These are phyloP conservation scores for Phortica variegata DNA, from an alignment of 1,140 invertebrate species.

Conservation along the genomic window DNA sequence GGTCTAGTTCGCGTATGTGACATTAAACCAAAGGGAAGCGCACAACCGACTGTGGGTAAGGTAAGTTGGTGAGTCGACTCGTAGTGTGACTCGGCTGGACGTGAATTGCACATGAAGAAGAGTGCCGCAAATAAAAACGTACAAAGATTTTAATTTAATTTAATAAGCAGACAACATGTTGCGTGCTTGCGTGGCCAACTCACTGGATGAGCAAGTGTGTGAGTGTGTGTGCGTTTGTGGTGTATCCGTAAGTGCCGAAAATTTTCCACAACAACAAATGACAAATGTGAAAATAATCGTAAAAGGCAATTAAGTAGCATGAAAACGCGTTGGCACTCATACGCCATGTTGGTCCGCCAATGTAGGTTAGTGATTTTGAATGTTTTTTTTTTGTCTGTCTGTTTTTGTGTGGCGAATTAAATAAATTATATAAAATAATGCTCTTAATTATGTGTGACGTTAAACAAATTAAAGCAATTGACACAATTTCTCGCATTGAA, in stretches of 20 bases:
- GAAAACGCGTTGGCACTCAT: slow-evolving; percentile 54
- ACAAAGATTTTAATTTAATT: slow-evolving; percentile 55
- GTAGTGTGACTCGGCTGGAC: too few relatives aligned
- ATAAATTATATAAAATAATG: too few relatives aligned
- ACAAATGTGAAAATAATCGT: slow-evolving; percentile 53
- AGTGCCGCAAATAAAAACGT: slow-evolving; percentile 52
- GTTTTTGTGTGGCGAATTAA: slow-evolving; percentile 32
- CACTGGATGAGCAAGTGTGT: not conserved
- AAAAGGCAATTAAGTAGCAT: slow-evolving; percentile 54
- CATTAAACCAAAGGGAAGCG: slow-evolving; percentile 30
- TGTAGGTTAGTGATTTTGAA: slow-evolving; percentile 33
- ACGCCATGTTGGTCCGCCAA: slow-evolving; percentile 47
- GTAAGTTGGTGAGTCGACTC: too few relatives aligned
- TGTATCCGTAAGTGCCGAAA: slow-evolving; percentile 34
- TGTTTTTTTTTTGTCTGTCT: not conserved
- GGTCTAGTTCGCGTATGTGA: slow-evolving; percentile 18
- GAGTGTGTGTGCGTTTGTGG: slow-evolving; percentile 9
- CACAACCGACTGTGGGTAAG: too few relatives aligned
- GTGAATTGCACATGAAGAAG: slow-evolving; percentile 27
- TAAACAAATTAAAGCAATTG: too few relatives aligned
- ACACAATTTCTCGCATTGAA: too few relatives aligned
- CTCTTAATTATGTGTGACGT: too few relatives aligned
- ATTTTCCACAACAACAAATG: slow-evolving; percentile 4
- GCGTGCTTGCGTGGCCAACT: slow-evolving; percentile 33
- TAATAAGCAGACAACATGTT: slow-evolving; percentile 54